These are phyloP conservation scores for Meriones psammophilus DNA, from an alignment of 2,797 vertebrate genomes.

Conservation along the genomic window DNA sequence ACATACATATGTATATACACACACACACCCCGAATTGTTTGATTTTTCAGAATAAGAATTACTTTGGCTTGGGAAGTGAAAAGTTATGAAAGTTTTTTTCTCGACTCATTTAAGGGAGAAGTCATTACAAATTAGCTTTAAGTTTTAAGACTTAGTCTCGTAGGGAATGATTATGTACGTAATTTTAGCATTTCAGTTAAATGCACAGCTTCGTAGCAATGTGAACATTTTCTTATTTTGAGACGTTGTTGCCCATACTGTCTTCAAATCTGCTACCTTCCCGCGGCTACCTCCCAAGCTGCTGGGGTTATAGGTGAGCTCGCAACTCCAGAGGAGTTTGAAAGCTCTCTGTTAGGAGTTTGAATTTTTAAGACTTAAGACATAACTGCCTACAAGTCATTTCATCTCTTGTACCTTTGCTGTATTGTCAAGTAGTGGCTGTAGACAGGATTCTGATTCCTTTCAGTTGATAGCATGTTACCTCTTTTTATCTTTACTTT, in stretches of 20 bases:
- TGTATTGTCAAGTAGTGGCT: not conserved
- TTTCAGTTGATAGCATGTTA: not conserved
- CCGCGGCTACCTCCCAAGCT: not conserved
- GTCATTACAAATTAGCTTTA: slow-evolving; percentile 18
- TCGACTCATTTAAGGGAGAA: not conserved
- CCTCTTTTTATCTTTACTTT: not conserved
- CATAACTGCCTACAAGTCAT: not conserved
- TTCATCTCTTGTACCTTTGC: not conserved
- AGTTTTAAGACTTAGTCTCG: not conserved
- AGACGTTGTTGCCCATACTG: not conserved
- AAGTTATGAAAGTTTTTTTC: not conserved
- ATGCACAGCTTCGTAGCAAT: slow-evolving; percentile 7
- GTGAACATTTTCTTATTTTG: not conserved
- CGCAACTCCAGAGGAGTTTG: not conserved
- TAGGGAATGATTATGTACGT: not conserved
- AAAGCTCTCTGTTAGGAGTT: not conserved
- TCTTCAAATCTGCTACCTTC: not conserved
- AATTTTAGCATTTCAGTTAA: not conserved
- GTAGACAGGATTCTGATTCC: not conserved
- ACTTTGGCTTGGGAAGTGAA: not conserved
- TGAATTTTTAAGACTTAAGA: slow-evolving; percentile 21
- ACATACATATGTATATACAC: not conserved
- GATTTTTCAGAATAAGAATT: slow-evolving; percentile 17
- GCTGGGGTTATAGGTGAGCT: not conserved
- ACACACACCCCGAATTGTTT: not conserved